These are phyloP conservation scores for Anas acuta DNA, from an alignment of 2,797 vertebrate genomes.

Conservation along the genomic window DNA sequence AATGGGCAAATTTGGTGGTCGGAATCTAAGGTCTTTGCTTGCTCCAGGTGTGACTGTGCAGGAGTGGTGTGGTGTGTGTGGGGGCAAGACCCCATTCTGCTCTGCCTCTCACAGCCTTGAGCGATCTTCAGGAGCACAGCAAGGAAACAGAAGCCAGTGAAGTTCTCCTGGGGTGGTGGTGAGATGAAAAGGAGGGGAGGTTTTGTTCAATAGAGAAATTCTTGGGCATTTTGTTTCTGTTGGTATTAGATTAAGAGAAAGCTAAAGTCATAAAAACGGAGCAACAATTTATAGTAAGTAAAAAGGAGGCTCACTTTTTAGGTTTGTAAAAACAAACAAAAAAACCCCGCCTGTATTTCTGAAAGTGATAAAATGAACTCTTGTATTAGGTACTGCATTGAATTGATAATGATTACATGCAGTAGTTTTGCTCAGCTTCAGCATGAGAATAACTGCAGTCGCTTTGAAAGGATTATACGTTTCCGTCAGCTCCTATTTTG, in stretches of 20 bases:
- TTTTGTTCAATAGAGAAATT: neutral
- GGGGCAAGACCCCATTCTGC: neutral
- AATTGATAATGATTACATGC: neutral
- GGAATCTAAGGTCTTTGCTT: neutral
- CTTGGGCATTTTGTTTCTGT: neutral
- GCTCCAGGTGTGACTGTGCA: neutral
- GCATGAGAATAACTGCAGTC: neutral
- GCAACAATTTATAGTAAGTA: neutral
- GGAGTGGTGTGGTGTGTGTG: no score
- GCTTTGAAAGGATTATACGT: neutral
- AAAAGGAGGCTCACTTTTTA: neutral
- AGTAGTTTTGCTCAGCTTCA: neutral
- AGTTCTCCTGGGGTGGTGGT: rapidly evolving
- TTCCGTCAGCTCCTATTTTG: neutral
- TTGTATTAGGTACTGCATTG: neutral
- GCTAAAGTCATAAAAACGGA: neutral
- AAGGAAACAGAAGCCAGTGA: neutral
- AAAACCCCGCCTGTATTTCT: neutral
- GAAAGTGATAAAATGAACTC: neutral
- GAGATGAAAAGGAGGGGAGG: rapidly evolving
- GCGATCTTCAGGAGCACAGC: no score
- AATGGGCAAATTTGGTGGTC: rapidly evolving
- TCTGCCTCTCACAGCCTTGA: neutral
- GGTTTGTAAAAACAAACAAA: neutral
- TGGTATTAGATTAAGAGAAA: neutral